Base-by-base conservation (phyloP, 1,140 invertebrate species). In the Lucilia sericata region DNA sequence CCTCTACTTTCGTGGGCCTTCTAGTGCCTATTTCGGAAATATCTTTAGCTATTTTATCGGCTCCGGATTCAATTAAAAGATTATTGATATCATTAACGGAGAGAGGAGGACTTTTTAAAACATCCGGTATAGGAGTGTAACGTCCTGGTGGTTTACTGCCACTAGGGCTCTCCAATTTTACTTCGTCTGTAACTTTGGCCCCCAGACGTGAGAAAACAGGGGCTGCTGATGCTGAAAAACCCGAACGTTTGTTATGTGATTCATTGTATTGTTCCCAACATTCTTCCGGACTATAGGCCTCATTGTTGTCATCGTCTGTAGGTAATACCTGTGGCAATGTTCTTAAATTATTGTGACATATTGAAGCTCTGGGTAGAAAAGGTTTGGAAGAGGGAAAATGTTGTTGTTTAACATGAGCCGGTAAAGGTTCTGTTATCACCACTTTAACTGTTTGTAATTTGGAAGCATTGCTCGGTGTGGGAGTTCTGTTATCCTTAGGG, bases 61-160 rank as follows among this genome's bases (percentile, higher is more conserved):
- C 70, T 25, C 34, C 82, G 17, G 76, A 75, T 14, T 86, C 85
- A 70, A 82, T 75, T 12, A 86, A 19, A 47, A 86, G 76, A n/a
- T 85, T 80, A 5, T 75, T 74, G 13, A 86, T 85, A 85, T 86
- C 85, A 42, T 81, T 76, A 17, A 78, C 84, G 9, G 82, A 83
- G 5, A 86, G 78, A 8, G 85, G 85, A 30, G 85, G 85, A 84
- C 85, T 86, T 51, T 84, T 86, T 17, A 86, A 70, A 30, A 86
- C 84, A 14, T 86, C 85, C 7, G 82, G 55, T 60, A 85, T 82
- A 3, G 80, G 65, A 10, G 85, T 82, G n/a, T 49, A 60, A 42
- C 76, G 76, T 47, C 74, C 60, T 3, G 83, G 55, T 17, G 80
- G 42, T 14, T 36, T 19, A 51, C 36, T 82, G 14, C 13, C 49